A percentile compares a stretch with the other conserved stretches of the same genome.
These are phyloP conservation scores for Sarcophaga bullata DNA, from an alignment of 1,140 invertebrate genomes.

Conservation along the genomic window DNA sequence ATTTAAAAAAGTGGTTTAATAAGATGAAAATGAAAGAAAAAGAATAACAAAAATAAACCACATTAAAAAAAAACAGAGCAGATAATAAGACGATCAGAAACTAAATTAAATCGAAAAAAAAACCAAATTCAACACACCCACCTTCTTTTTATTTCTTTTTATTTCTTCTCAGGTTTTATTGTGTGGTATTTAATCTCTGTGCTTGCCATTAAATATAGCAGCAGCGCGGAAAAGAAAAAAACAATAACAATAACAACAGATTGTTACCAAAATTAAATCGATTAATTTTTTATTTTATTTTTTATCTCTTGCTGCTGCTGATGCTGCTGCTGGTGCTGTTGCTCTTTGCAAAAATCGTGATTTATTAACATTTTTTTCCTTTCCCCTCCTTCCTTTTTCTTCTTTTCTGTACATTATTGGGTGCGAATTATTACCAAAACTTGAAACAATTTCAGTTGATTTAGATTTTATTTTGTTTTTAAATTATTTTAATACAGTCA, in stretches of 20 bases:
- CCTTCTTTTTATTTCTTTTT: background rate
- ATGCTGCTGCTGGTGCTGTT: too few species aligned
- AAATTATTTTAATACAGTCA: too few species aligned
- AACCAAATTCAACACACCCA: background rate
- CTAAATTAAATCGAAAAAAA: background rate
- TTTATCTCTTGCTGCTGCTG: too few species aligned
- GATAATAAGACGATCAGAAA: background rate
- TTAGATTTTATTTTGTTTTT: too few species aligned
- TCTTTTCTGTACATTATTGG: background rate
- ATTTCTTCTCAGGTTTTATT: background rate
- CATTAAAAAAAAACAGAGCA: too few species aligned
- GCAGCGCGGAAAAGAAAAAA: background rate
- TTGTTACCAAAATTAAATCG: background rate
- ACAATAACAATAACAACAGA: background rate
- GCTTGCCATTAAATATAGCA: background rate
- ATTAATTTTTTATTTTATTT: background rate
- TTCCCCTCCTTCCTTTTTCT: too few species aligned
- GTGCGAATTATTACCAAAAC: slow-evolving; percentile 20
- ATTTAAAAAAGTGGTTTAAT: background rate
- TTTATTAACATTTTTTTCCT: slow-evolving; percentile 21
- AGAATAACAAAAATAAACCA: background rate
- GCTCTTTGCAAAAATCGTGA: background rate
- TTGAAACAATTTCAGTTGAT: too few species aligned
- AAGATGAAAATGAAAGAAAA: background rate
- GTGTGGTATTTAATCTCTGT: background rate